Conservation (phyloP, 2,797 vertebrate species). For the Florisuga fusca region DNA sequence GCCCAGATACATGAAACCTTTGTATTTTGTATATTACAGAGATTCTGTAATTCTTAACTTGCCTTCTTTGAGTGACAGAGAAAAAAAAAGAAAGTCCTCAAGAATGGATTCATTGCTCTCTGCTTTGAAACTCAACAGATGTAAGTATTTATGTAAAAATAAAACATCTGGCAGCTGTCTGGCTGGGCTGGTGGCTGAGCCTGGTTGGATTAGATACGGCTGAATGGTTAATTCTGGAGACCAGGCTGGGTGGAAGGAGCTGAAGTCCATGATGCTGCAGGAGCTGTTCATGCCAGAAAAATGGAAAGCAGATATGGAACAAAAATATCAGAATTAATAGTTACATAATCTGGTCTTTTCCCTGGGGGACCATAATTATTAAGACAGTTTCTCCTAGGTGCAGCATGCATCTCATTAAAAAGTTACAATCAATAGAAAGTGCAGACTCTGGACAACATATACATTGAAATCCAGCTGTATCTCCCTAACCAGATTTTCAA, state of each 20-base stretch:
- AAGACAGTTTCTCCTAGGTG: background rate
- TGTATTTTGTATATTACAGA: background rate
- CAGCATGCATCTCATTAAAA: background rate
- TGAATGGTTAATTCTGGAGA: background rate
- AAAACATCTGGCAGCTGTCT: slow-evolving; percentile 22
- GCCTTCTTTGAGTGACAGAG: background rate
- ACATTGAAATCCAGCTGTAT: background rate
- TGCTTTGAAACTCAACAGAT: background rate
- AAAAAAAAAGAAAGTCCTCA: background rate
- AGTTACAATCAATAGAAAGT: background rate
- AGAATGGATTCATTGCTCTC: background rate
- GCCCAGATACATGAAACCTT: background rate
- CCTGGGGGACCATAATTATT: background rate
- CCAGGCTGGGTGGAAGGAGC: background rate
- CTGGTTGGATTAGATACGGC: background rate
- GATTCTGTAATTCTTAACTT: background rate
- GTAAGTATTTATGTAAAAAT: slow-evolving; percentile 22
- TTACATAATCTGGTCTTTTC: background rate
- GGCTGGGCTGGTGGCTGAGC: background rate
- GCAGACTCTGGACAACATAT: background rate
- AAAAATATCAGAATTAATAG: background rate
- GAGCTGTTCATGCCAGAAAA: background rate
- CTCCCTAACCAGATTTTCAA: background rate
- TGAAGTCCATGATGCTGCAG: background rate
- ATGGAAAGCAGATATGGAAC: background rate